Conservation (phyloP, 2,113 vertebrate species). For the Sphaerodactylus townsendi region DNA sequence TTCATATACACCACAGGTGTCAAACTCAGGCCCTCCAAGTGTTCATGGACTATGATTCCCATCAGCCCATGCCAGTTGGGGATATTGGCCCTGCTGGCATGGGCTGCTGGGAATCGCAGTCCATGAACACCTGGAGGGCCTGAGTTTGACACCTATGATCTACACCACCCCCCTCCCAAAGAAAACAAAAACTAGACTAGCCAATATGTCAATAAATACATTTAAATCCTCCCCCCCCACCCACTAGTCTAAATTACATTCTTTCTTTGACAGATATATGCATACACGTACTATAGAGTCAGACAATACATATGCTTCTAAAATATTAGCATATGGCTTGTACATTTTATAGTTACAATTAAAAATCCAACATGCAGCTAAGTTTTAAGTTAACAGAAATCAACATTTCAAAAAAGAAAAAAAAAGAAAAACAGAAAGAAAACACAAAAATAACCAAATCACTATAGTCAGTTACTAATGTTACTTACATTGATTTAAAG, state of each 20-base stretch:
- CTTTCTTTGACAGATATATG: not conserved
- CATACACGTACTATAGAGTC: conserved; percentile 27
- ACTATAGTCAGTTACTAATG: conserved; percentile 69
- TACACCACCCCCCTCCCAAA: conserved; percentile 37
- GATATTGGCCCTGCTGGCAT: no score
- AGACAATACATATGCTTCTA: conserved; percentile 48
- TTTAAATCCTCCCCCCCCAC: conserved; percentile 44
- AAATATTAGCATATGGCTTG: conserved; percentile 39
- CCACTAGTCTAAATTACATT: conserved; percentile 24
- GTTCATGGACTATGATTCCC: no score
- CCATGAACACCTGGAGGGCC: no score
- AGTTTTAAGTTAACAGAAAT: conserved; percentile 56
- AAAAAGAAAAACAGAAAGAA: conserved; percentile 62
- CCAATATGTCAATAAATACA: conserved; percentile 12
- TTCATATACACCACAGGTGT: conserved; percentile 39
- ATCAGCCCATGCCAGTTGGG: no score
- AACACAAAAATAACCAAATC: conserved; percentile 70
- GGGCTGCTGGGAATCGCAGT: no score
- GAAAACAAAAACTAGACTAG: conserved; percentile 39
- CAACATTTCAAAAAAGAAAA: conserved; percentile 46
- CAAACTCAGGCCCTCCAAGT: no score
- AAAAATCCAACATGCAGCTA: conserved; percentile 71
- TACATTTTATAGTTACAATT: conserved; percentile 40
- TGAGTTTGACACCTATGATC: no score
- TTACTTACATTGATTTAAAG: conserved; percentile 85